phyloP scores from a whole-genome alignment of 2,113 vertebrate species.

The Galemys pyrenaicus region DNA sequence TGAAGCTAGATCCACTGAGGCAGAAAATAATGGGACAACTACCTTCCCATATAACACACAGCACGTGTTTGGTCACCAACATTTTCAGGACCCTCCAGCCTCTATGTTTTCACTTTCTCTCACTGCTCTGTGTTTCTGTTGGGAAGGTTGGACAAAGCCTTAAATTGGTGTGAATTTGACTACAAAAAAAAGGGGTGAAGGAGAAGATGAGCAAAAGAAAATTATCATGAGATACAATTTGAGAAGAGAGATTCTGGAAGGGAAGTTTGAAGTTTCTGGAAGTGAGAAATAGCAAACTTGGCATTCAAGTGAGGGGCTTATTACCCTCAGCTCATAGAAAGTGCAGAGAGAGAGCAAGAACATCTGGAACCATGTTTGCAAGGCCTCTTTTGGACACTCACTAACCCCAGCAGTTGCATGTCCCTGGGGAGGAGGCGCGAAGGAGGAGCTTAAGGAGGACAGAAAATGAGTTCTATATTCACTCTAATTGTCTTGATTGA shows the following conservation, averaged over 20 bases:
- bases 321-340: accelerated
- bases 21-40: not conserved
- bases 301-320: not conserved
- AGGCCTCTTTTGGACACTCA: not conserved
- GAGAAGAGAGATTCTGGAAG: not conserved
- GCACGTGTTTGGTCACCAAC: accelerated
- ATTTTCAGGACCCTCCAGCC: not conserved
- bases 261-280: no score
- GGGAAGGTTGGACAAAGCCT: slow-evolving; percentile 26
- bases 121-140: slow-evolving; percentile 24
- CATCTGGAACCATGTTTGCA: accelerated
- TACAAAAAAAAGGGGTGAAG: not conserved
- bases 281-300: no score
- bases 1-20: not conserved
- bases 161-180: slow-evolving; percentile 47
- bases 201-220: not conserved
- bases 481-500: not conserved
- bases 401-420: not conserved
- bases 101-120: not conserved
- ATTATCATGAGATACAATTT: not conserved
- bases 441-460: not conserved
- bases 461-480: not conserved
- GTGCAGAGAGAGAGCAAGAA: accelerated
- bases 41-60: not conserved
- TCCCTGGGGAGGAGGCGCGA: not conserved